Evolutionary conservation across 2,888 invertebrate genomes (phyloP), one percentile per base, ranked within the genome.

Genomic region (Trichogramma dendrolimi): DNA sequence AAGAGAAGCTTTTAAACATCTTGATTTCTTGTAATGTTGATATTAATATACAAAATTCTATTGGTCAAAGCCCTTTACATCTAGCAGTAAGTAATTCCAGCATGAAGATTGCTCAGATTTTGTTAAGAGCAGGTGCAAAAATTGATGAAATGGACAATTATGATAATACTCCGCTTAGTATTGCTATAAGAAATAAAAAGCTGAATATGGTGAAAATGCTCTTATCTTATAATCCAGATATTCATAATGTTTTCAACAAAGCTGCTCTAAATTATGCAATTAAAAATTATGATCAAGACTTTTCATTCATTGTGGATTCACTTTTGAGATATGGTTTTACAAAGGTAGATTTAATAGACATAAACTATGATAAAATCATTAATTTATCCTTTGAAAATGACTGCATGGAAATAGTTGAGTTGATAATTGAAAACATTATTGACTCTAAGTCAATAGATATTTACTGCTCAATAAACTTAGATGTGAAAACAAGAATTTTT

Each of bases 161-260:
- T 46, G 39, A 52, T 10, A 38, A 57, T 44, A 64, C 64, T 40
- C 59, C 61, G 4, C 53, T 64, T 10, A 5, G 41, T 39, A 46
- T 64, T 42, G 61, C 64, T 40, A 39, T 62, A 2, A 58, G 47
- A 47, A 4, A 49, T 10, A 8, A 14, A 4, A 7, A 53, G 44
- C 5, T 46, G 8, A 56, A 59, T 14, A 54, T 59, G n/a, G 11
- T 54, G 44, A 6, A 8, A 39, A n/a, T 51, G 46, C 41, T 64
- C 44, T 53, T 64, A 43, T 2, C 51, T 6, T 46, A 14, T 38
- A 55, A 54, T 4, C 64, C 61, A 54, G 14, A 4, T 48, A n/a
- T 58, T 42, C 2, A 50, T 42, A 52, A 56, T 38, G 38, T 11
- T 1, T 14, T 39, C 38, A 59, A 56, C 44, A 48, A 59, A 58